A percentile compares a stretch with the other conserved stretches of the same genome.
These are phyloP conservation scores for Naja naja DNA, from an alignment of 2,113 vertebrate species.

Conservation along the genomic window DNA sequence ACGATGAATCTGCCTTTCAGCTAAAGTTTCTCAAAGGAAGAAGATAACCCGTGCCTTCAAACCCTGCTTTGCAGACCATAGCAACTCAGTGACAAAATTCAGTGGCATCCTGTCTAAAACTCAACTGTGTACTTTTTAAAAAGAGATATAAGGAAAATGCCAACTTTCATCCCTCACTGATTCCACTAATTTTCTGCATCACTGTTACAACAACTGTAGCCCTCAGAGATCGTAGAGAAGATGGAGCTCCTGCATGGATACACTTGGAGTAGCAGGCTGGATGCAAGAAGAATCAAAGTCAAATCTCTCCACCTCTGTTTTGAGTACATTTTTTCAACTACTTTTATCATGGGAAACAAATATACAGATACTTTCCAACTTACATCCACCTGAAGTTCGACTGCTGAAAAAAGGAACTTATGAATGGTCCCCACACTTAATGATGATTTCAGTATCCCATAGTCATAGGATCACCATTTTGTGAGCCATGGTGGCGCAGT, in stretches of 20 bases:
- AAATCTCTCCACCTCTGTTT: conserved; percentile 54
- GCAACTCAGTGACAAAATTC: not conserved
- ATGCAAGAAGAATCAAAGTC: conserved; percentile 51
- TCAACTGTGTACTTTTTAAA: not conserved
- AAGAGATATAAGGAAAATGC: not conserved
- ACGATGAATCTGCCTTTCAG: not conserved
- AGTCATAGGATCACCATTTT: no score
- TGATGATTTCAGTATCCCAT: no score
- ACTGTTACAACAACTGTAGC: not conserved
- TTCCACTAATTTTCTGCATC: not conserved
- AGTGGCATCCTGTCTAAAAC: not conserved
- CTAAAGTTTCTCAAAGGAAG: not conserved
- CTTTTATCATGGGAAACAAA: conserved; percentile 57
- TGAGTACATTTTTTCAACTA: conserved; percentile 54
- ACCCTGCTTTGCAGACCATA: not conserved
- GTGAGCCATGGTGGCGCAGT: no score
- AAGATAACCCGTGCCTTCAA: not conserved
- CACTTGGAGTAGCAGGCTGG: conserved; percentile 36
- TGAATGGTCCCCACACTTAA: no score
- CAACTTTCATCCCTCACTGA: not conserved
- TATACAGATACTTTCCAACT: no score
- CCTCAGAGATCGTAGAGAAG: not conserved
- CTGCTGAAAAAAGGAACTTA: no score
- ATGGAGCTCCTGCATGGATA: not conserved
- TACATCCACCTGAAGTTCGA: no score